Percentiles rank a stretch among this genome's conserved stretches.
Conservation (phyloP, 2,113 vertebrate species). For the Vidua macroura region DNA sequence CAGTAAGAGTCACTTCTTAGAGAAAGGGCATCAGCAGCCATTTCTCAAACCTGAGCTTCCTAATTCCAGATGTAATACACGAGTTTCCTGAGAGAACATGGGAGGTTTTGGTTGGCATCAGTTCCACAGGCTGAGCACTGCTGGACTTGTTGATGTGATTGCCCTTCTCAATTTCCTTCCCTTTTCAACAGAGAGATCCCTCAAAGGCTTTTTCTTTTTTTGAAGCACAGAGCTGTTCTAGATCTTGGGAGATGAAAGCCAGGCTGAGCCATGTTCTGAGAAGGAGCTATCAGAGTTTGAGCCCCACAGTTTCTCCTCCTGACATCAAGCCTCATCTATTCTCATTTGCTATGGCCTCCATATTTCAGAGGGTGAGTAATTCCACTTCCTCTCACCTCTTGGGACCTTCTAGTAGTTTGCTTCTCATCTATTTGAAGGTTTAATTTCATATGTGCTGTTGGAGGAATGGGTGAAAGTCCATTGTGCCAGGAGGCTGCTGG, state of each 20-base stretch:
- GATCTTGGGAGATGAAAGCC: neutral
- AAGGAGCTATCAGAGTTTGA: neutral
- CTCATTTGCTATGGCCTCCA: neutral
- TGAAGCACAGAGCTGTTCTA: neutral
- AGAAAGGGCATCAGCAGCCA: neutral
- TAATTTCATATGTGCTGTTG: neutral
- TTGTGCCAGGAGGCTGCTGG: neutral
- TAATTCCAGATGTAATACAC: no score
- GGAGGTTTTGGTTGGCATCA: neutral
- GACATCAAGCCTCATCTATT: neutral
- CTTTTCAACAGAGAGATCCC: neutral
- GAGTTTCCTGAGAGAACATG: neutral
- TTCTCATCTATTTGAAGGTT: neutral
- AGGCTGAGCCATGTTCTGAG: neutral
- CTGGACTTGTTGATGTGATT: neutral
- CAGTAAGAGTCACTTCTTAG: neutral
- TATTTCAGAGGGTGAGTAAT: slow-evolving; percentile 17
- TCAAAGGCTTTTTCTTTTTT: neutral
- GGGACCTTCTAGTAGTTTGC: neutral
- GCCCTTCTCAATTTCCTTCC: neutral
- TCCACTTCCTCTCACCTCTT: neutral
- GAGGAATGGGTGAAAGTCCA: neutral
- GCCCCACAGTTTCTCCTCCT: slow-evolving; percentile 1
- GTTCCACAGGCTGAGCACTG: neutral
- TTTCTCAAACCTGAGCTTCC: neutral